Percentiles rank a stretch among this genome's conserved stretches.
Conservation (phyloP, 2,888 invertebrate genomes). For the Rhingia campestris region DNA sequence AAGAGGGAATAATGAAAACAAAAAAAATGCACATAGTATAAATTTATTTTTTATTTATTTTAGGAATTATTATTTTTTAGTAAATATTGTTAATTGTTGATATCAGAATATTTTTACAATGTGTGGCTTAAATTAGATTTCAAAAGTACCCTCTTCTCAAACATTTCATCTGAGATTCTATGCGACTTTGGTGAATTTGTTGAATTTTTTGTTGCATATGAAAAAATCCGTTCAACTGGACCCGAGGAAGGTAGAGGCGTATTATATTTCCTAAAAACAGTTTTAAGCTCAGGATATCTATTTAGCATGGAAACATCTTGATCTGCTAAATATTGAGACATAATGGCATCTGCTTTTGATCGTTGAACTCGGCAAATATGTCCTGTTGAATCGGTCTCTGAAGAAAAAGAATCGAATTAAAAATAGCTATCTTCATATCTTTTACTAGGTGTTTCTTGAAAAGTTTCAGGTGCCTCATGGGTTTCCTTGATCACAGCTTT, state of each 20-base stretch:
- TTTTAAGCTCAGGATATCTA: constrained; percentile 11
- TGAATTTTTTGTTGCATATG: constrained; percentile 27
- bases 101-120: constrained; percentile 15
- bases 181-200: constrained; percentile 16
- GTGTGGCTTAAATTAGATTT: constrained; percentile 15
- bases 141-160: constrained; percentile 22
- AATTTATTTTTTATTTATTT: not conserved
- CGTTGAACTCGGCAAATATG: constrained; percentile 1
- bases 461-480: constrained; percentile 17
- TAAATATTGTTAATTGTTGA: not conserved
- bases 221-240: constrained; percentile 12
- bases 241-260: constrained; percentile 22
- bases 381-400: constrained; percentile 13
- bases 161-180: constrained; percentile 14
- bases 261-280: constrained; percentile 17
- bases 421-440: constrained; percentile 13
- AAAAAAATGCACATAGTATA: not conserved
- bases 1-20: not conserved
- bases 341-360: constrained; percentile 12
- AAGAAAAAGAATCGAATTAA: constrained; percentile 8
- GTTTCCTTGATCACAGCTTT: constrained; percentile 3
- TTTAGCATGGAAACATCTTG: constrained; percentile 18
- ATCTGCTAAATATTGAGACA: constrained; percentile 11
- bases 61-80: not conserved
- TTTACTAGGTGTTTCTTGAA: constrained; percentile 6